These are phyloP conservation scores for Rhynchomys soricoides DNA, from an alignment of 2,113 vertebrate species.

Conservation along the genomic window DNA sequence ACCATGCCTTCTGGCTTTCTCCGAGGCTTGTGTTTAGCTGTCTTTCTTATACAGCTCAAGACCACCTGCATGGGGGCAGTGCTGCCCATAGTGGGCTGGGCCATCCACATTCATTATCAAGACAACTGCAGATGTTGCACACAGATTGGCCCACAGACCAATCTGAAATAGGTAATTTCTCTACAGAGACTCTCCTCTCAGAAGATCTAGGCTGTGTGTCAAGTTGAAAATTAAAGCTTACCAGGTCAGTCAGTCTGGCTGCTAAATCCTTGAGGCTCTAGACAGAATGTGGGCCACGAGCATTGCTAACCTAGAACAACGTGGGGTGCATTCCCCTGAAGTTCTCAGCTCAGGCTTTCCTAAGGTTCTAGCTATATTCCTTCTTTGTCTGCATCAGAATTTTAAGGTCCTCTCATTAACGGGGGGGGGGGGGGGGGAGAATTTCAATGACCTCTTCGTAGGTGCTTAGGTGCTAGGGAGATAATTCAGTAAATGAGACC, in stretches of 20 bases:
- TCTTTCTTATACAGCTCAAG: not conserved
- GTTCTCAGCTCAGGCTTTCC: not conserved
- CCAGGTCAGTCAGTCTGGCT: not conserved
- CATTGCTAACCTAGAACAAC: not conserved
- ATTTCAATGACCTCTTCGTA: not conserved
- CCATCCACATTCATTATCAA: not conserved
- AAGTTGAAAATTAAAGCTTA: not conserved
- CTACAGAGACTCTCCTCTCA: not conserved
- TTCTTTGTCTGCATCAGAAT: not conserved
- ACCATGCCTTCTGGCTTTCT: not conserved
- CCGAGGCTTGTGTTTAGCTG: not conserved
- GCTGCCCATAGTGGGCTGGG: not conserved
- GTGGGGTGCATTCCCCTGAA: not conserved
- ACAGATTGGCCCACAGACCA: not conserved
- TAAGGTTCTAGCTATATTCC: not conserved
- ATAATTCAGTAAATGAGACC: not conserved
- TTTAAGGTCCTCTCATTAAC: not conserved
- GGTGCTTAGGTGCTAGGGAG: not conserved
- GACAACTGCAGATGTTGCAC: not conserved
- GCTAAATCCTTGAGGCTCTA: not conserved
- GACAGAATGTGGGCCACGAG: fast-evolving
- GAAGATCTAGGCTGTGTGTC: not conserved
- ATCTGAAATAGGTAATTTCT: not conserved
- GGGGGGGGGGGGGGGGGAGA: too few species aligned
- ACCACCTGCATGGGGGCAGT: too few species aligned